phyloP scores from a whole-genome alignment of 2,113 vertebrate genomes.

The Corythaeola cristata region DNA sequence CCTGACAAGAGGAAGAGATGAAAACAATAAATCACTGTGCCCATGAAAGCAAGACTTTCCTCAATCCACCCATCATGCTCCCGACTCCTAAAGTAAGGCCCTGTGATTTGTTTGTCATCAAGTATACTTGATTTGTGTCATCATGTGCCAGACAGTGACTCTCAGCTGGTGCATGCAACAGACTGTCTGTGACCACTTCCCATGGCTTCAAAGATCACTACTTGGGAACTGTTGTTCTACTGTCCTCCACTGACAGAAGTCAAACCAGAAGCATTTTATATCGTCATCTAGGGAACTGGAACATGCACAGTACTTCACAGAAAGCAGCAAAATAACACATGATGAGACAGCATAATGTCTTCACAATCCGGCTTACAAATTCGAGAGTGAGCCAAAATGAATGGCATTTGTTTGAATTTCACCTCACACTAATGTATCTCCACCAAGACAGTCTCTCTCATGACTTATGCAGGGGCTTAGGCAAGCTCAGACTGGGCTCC shows the following conservation, averaged over 20 bases:
- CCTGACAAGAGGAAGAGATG: conserved; percentile 73
- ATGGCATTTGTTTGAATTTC: not conserved
- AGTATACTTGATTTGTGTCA: not conserved
- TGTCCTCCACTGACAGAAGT: not conserved
- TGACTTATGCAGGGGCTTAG: not conserved
- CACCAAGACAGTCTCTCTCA: not conserved
- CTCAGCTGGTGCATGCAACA: not conserved
- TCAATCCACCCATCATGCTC: not conserved
- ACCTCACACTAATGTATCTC: not conserved
- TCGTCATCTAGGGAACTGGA: accelerated
- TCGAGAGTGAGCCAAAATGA: not conserved
- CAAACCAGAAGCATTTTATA: not conserved
- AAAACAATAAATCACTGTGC: not conserved
- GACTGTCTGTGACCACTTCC: not conserved
- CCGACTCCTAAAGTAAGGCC: not conserved
- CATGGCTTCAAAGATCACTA: not conserved
- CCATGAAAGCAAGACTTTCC: not conserved
- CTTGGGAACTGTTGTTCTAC: not conserved
- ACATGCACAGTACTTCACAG: not conserved
- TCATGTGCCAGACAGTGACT: not conserved
- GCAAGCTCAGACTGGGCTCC: not conserved
- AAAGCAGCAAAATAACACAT: not conserved
- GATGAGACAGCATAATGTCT: not conserved
- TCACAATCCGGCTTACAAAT: not conserved
- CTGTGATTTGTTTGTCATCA: not conserved